Base-by-base conservation (phyloP, 1,140 invertebrate species). In the Drosophila orosa region DNA sequence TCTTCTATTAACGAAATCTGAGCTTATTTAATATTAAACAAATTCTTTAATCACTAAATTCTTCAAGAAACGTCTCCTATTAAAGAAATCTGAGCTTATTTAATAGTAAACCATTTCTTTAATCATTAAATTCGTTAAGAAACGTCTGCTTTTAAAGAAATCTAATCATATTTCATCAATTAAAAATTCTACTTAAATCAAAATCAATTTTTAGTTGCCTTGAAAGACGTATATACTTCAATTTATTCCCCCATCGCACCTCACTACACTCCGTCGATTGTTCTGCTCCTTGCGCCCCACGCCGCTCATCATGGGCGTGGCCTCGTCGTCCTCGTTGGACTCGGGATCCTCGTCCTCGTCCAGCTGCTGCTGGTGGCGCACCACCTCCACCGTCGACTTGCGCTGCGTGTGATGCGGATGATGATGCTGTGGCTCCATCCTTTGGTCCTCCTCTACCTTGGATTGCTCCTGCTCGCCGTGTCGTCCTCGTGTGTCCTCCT, bases 251-350 rank as follows among this genome's bases (percentile, higher is more conserved):
- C n/a, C 10, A 35, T 42, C 50, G 80, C 86, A 91, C 91, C 91
- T 91, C 48, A 91, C 91, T 56, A 91, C 75, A 42, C 89, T 91
- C 35, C 91, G 87, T 19, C 91, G 89, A 72, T 91, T 91, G 55
- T 91, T 91, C 13, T 90, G 91, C 62, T 91, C 91, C 81, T 91
- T 91, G 24, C 91, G 90, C 10, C 90, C 90, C 44, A 71, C 81
- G 22, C 77, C 71, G 37, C 65, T 67, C 69, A 87, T 60, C 37
- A 75, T 31, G 35, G 74, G 66, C 42, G 61, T 73, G 42, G 79
- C 63, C 50, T 91, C 83, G 62, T 81, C 80, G 1, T 72, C 68
- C 48, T 80, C 74, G 22, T 86, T 65, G 35, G 76, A 71, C 15
- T 91, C 82, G 5, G 48, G 65, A 22, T 72, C 67, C 17, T 69